Conservation (phyloP, 2,888 invertebrate genomes). For the Cryptus armator region DNA sequence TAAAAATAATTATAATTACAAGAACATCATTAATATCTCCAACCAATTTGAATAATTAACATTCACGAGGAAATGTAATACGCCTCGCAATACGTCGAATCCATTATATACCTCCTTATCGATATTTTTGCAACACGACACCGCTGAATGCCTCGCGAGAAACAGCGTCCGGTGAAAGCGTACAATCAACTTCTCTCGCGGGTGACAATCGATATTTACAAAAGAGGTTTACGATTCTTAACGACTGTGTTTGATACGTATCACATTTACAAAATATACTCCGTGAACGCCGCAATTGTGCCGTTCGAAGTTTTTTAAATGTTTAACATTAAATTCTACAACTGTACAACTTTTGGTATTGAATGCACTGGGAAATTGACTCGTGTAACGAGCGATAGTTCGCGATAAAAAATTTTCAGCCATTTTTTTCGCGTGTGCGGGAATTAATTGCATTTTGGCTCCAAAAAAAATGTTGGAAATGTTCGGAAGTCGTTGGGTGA, state of each 20-base stretch:
- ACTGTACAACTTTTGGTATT: too few species aligned
- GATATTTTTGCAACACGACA: constrained; percentile 56
- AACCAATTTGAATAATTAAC: too few species aligned
- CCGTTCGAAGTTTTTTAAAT: too few species aligned
- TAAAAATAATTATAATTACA: too few species aligned
- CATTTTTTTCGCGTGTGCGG: too few species aligned
- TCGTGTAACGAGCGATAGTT: too few species aligned
- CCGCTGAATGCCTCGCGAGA: constrained; percentile 38
- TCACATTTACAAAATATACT: constrained; percentile 19
- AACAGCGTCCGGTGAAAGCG: not conserved
- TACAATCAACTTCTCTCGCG: not conserved
- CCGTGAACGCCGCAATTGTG: not conserved
- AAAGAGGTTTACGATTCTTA: not conserved
- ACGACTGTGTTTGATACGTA: not conserved
- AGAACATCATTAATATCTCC: too few species aligned
- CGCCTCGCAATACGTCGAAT: constrained; percentile 21
- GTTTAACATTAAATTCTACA: too few species aligned
- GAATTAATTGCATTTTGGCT: too few species aligned
- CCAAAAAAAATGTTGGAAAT: too few species aligned
- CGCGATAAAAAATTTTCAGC: not conserved
- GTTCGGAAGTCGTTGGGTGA: too few species aligned
- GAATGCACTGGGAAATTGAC: too few species aligned
- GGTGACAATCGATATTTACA: not conserved
- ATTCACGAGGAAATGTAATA: not conserved
- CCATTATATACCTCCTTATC: constrained; percentile 53